Base-by-base conservation (phyloP, 2,113 vertebrate genomes). In the Dipodomys ordii region DNA sequence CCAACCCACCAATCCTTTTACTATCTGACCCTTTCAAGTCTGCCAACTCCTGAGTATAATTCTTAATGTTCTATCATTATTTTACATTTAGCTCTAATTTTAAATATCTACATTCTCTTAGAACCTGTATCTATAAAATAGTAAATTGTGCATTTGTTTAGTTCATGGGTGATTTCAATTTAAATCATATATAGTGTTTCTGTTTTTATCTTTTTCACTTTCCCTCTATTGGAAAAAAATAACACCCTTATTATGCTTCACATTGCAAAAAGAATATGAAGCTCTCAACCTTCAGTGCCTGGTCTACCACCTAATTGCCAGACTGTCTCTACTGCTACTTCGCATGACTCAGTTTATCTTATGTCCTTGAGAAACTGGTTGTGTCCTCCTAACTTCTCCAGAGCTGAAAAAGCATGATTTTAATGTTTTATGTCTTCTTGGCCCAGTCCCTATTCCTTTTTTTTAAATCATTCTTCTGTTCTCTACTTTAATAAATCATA, bases 351-450 rank as follows among this genome's bases (percentile, higher is more conserved):
- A 11, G 80, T 76, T 94, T 68, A 67, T 30, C 53, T 67, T 79
- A 15, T 69, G 11, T 62, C 28, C 0, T 46, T 74, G 68, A 35
- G 46, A 78, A 88, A 28, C 2, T 73, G 77, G 7, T 67, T 71
- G 20, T 85, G n/a, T 69, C 86, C 62, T 69, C 35, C 39, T 86
- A 83, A 57, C 28, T 86, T 72, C 39, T 71, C 88, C 39, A 93
- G 18, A 90, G 30, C 7, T 92, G 79, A 71, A 87, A n/a, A 30
- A 49, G 57, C 32, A 85, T 88, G 20, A 10, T 68, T 25, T 18
- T 83, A n/a, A 23, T 49, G 65, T 57, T 82, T 79, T 77, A 27
- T 71, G 73, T 32, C 11, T n/a, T 71, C 25, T n/a, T 88, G 39
- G 16, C 80, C 44, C 30, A 71, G 20, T 28, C 10, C 4, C 28